Evolutionary conservation across 2,113 vertebrate genomes (phyloP).

Genomic region (Hyperopisus bebe): DNA sequence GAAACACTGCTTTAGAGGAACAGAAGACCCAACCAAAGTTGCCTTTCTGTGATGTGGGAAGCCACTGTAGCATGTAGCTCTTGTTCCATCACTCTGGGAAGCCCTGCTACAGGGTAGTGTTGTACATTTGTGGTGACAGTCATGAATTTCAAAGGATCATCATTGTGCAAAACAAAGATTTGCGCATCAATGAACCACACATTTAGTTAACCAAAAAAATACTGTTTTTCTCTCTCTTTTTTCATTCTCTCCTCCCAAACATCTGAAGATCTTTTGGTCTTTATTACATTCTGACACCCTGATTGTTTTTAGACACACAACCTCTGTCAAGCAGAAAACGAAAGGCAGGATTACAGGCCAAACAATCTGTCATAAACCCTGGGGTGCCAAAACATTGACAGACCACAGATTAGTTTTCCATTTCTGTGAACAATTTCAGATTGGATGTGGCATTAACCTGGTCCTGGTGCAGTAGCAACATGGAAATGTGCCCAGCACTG

Average conservation of each 20-base stretch:
- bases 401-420: constrained; percentile 1
- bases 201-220: neutral
- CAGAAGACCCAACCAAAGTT: neutral
- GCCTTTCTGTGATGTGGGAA: neutral
- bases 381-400: neutral
- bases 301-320: neutral
- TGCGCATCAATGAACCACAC: neutral
- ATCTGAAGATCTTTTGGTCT: neutral
- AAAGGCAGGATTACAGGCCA: neutral
- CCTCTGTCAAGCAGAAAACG: neutral
- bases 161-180: neutral
- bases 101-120: neutral
- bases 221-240: neutral
- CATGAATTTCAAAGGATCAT: neutral
- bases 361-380: constrained; percentile 13
- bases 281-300: neutral
- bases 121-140: neutral
- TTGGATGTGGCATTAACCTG: neutral
- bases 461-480: neutral
- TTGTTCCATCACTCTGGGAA: neutral
- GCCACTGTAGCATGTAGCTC: neutral
- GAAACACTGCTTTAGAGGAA: neutral
- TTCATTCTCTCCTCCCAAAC: neutral
- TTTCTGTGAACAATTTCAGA: neutral
- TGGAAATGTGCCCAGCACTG: neutral